Base-by-base conservation (phyloP, 2,888 invertebrate species). In the Trypoxylon attenuatum region DNA sequence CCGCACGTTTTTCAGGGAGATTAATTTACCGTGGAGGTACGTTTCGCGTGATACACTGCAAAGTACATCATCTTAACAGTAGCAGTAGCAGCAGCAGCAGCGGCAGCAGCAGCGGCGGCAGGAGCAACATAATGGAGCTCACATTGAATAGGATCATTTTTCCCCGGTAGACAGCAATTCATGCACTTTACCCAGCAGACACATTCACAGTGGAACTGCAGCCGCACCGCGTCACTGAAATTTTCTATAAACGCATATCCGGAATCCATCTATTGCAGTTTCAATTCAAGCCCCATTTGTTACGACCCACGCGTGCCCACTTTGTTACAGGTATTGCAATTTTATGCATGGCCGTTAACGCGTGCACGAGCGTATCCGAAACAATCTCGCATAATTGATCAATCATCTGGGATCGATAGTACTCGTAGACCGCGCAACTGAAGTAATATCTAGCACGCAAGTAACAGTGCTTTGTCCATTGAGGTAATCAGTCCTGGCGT, bases 241-340 rank as follows among this genome's bases (percentile, higher is more conserved):
- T 18, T 43, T 13, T 33, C n/a, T 19, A 19, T 43, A 29, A 42
- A 43, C 4, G 13, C 10, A 21, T 43, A 21, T 29, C 39, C 19
- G 43, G 33, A 5, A 5, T n/a, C 10, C 16, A 43, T 29, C 16
- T n/a, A 21, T 5, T 27, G 27, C 25, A 25, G 8, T 46, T 51
- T 56, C 53, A 57, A 66, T 65, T 65, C 65, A 10, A 55, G 23
- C 10, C 53, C 47, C 50, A 53, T 57, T 53, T 54, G 49, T 49
- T 47, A 39, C 49, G 13, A 23, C 45, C 53, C 52, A 57, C 53
- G 46, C 43, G 42, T 43, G 27, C 13, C 5, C 21, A 19, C 23
- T 43, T 42, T 47, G 46, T 59, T 54, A 13, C 53, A 41, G 19
- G 42, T 43, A 19, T 51, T 13, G 22, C 25, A 22, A 51, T 56